Conservation (phyloP, 2,888 invertebrate species). For the Rhagonycha lutea region DNA sequence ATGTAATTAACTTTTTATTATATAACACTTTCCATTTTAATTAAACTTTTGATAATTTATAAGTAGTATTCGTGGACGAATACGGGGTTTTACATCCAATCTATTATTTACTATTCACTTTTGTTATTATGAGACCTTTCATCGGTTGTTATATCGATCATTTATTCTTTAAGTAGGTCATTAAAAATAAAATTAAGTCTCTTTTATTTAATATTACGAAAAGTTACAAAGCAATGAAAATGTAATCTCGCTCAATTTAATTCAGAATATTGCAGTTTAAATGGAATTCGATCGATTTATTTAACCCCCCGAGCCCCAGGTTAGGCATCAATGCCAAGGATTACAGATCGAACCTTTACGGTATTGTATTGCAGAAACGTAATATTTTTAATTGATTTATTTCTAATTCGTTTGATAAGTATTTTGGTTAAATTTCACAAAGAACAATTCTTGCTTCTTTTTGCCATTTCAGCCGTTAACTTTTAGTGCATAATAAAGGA, state of each 20-base stretch:
- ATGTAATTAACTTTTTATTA: not conserved
- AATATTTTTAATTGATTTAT: not conserved
- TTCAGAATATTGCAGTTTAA: not conserved
- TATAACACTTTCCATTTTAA: not conserved
- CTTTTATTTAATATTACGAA: not conserved
- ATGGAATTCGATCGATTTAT: not conserved
- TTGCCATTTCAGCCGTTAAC: not conserved
- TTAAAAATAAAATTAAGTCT: not conserved
- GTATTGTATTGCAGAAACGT: not conserved
- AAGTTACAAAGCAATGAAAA: not conserved
- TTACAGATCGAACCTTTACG: not conserved
- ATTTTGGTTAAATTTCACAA: not conserved
- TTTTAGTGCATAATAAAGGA: slow-evolving; percentile 2
- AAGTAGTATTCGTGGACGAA: not conserved
- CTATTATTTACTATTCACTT: not conserved
- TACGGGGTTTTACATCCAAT: not conserved
- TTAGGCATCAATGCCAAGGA: not conserved
- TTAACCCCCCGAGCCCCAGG: not conserved
- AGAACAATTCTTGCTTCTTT: not conserved
- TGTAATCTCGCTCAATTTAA: not conserved
- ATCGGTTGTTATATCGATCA: not conserved
- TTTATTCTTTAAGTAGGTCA: not conserved
- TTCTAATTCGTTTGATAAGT: not conserved
- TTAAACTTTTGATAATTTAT: not conserved
- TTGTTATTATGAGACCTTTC: not conserved